Evolutionary conservation across 1,140 invertebrate genomes (phyloP).

Genomic region (Macrocentrus cingulum): DNA sequence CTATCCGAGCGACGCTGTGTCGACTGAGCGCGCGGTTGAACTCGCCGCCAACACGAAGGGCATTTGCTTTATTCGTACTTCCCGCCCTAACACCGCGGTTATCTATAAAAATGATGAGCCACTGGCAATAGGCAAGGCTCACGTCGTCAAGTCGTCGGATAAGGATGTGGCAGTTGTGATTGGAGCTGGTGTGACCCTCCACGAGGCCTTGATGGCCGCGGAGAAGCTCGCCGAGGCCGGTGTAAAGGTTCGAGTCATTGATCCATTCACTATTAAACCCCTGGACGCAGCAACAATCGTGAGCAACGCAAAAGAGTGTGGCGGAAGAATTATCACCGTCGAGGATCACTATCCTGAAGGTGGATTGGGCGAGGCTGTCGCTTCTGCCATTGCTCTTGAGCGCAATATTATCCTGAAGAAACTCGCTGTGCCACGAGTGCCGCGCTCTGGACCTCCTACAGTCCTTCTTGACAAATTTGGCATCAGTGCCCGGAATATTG

Average conservation of each 20-base stretch:
- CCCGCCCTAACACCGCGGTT: constrained; percentile 84
- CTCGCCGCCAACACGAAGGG: constrained; percentile 94
- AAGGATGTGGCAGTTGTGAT: constrained; percentile 85
- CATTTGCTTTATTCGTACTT: constrained; percentile 95
- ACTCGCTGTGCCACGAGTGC: constrained; percentile 82
- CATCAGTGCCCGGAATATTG: constrained; percentile 81
- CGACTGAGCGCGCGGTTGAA: constrained; percentile 90
- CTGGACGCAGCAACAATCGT: constrained; percentile 81
- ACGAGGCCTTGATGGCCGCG: constrained; percentile 87
- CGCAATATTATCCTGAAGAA: constrained; percentile 78
- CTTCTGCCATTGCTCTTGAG: constrained; percentile 74
- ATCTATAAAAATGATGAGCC: constrained; percentile 86
- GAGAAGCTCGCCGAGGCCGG: constrained; percentile 71
- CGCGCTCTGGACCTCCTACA: constrained; percentile 86
- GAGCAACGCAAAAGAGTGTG: constrained; percentile 75
- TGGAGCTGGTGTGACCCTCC: constrained; percentile 89
- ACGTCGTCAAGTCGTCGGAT: constrained; percentile 73
- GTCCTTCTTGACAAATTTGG: constrained; percentile 87
- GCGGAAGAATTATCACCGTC: constrained; percentile 85
- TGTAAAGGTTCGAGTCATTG: constrained; percentile 79
- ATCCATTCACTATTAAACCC: constrained; percentile 96
- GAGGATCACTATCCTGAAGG: constrained; percentile 98
- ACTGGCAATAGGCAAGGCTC: constrained; percentile 80
- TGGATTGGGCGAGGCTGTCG: constrained; percentile 93
- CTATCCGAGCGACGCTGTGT: constrained; percentile 96